These are phyloP conservation scores for Elephas maximus DNA, from an alignment of 2,113 vertebrate species.

Conservation along the genomic window DNA sequence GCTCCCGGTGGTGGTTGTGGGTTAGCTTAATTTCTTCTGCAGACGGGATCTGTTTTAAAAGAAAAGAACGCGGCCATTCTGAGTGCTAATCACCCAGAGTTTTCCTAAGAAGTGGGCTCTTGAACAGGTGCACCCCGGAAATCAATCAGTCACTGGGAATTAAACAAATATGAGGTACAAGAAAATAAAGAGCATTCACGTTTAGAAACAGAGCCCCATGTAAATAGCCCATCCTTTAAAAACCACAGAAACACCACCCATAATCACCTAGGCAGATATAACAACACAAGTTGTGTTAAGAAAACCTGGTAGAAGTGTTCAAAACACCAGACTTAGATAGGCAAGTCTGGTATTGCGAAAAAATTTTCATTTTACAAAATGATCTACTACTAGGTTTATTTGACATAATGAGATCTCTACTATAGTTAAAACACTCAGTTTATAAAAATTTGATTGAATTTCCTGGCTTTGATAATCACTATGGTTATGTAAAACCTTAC, in stretches of 20 bases:
- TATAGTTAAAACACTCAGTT: neutral
- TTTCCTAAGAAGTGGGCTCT: neutral
- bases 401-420: conserved; percentile 23
- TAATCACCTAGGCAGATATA: neutral
- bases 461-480: neutral
- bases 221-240: no score
- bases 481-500: neutral
- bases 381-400: neutral
- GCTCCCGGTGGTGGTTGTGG: conserved; percentile 42
- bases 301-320: neutral
- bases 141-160: neutral
- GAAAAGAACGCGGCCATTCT: neutral
- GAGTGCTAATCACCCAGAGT: neutral
- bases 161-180: neutral
- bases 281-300: neutral
- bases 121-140: neutral
- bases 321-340: neutral
- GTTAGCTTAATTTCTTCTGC: neutral
- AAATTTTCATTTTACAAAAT: neutral
- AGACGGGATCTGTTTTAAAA: conserved; percentile 15
- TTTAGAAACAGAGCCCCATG: neutral
- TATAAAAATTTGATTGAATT: neutral
- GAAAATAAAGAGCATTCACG: neutral
- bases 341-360: neutral
- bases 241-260: neutral